Conservation (phyloP, 2,888 invertebrate genomes). For the Invenusta paracnida region DNA sequence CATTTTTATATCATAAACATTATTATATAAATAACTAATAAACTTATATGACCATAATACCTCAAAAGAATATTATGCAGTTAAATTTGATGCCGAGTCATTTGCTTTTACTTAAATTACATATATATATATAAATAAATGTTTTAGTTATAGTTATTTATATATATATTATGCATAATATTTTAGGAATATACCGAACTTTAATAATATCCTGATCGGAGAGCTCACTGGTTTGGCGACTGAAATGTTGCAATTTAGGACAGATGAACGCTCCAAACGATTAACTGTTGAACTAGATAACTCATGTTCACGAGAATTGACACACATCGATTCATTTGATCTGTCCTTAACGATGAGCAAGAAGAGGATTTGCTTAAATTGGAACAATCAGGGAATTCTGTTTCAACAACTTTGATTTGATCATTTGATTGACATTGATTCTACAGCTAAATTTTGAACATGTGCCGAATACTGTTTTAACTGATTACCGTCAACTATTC, state of each 20-base stretch:
- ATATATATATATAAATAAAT: too few relatives aligned
- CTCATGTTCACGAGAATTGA: neutral
- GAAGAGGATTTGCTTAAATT: neutral
- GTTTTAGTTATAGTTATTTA: too few relatives aligned
- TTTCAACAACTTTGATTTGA: neutral
- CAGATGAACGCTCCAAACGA: neutral
- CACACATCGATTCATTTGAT: neutral
- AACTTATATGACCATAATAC: too few relatives aligned
- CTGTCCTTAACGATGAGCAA: constrained; percentile 24
- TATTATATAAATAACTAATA: too few relatives aligned
- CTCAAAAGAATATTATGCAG: too few relatives aligned
- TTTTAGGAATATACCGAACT: too few relatives aligned
- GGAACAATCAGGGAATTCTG: neutral
- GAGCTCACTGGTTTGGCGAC: neutral
- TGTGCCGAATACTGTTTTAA: neutral
- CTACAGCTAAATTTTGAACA: neutral
- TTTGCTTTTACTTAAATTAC: too few relatives aligned
- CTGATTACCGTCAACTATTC: neutral
- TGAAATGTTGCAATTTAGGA: constrained; percentile 1
- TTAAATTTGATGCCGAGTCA: too few relatives aligned
- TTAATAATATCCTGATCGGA: neutral
- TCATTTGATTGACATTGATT: neutral
- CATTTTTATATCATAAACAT: too few relatives aligned
- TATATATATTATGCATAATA: too few relatives aligned
- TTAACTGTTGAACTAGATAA: neutral